A percentile compares a stretch with the other conserved stretches of the same genome.
These are phyloP conservation scores for Heliornis fulica DNA, from an alignment of 2,113 vertebrate genomes.

Conservation along the genomic window DNA sequence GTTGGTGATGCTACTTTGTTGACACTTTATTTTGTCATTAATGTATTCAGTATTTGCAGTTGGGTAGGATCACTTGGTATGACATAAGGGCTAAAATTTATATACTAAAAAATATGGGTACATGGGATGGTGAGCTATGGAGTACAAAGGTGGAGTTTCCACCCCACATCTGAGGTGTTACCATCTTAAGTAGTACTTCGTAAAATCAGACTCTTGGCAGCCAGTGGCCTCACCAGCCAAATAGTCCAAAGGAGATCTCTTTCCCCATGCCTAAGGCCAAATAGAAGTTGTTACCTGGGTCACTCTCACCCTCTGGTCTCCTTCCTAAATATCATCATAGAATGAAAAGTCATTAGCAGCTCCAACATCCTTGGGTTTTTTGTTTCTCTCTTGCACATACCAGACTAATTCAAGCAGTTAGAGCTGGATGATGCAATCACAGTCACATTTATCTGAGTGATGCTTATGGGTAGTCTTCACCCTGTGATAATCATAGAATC, in stretches of 20 bases:
- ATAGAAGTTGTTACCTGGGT: neutral
- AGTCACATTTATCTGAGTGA: neutral
- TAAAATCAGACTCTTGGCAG: neutral
- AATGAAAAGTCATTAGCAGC: neutral
- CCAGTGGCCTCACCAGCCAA: neutral
- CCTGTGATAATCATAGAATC: neutral
- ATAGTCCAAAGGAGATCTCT: rapidly evolving
- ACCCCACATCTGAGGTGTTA: neutral
- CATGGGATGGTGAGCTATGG: neutral
- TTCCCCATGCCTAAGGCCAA: neutral
- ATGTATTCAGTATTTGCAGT: neutral
- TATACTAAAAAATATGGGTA: neutral
- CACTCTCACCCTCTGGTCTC: neutral
- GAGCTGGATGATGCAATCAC: neutral
- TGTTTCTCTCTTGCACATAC: neutral
- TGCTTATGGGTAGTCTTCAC: neutral
- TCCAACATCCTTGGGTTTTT: neutral
- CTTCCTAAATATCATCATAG: neutral
- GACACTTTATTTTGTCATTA: neutral
- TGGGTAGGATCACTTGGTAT: neutral
- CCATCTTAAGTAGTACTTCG: neutral
- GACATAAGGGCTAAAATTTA: neutral
- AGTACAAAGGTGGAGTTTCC: too few relatives aligned
- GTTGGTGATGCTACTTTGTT: neutral
- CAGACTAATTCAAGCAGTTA: neutral